Evolutionary conservation across 2,888 invertebrate genomes (phyloP), one percentile per base, ranked within the genome.

Genomic region (Acanthosepion lycidas): DNA sequence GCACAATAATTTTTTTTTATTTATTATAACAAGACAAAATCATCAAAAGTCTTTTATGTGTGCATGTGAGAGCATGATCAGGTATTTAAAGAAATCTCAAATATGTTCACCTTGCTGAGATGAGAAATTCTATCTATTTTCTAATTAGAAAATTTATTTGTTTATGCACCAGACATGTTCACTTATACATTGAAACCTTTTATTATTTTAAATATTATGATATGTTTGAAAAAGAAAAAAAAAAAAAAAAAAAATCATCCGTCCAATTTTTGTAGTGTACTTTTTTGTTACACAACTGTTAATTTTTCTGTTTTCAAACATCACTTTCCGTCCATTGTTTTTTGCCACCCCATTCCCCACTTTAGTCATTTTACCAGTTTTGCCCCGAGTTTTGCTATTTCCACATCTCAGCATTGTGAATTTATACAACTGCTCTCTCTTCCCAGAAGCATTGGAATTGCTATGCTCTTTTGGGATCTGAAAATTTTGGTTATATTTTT

Each of bases 191-290:
- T 59, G 23, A 59, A 23, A 59, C 59, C 20, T 78, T 78, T 78
- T n/a, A 78, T 78, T 78, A 78, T 78, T 78, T 78, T 9, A 78
- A 78, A 8, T 78, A 28, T 28, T 28, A 64, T 42, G 42, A 42
- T 26, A 28, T 78, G 78, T 78, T 78, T 33, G 78, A 78, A 78
- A 78, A 78, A n/a, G 33, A 78, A 78, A 78, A 78, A 78, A 64
- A 33, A 33, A 33, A 33, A 33, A 33, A 33, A 64, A 23, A 55
- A n/a, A n/a, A 78, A 78, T 78, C 78, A 78, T 78, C 78, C 78
- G 78, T 78, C 78, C 78, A 78, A 78, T 78, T 78, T 78, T 78
- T 78, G 78, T 78, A 78, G 78, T 78, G 78, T n/a, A 78, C n/a
- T 78, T 78, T 78, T 64, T 78, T 33, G 78, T 78, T 78, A 78